Evolutionary conservation across 2,113 vertebrate genomes (phyloP).

Genomic region (Meleagris gallopavo): DNA sequence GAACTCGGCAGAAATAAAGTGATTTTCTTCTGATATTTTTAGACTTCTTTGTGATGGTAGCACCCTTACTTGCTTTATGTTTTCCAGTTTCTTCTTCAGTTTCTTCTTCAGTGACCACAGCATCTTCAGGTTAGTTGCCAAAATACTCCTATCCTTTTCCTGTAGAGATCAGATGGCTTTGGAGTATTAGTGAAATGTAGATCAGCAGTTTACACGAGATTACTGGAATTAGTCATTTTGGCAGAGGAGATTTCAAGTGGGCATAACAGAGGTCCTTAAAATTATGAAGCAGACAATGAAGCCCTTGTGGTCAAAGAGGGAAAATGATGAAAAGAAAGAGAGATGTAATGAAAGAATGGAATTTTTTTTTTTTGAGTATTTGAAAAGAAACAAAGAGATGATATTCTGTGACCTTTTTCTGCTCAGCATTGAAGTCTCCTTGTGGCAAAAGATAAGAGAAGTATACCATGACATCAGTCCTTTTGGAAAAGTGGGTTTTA

Average conservation of each 20-base stretch:
- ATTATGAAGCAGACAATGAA: not conserved
- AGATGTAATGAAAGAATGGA: not conserved
- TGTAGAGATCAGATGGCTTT: not conserved
- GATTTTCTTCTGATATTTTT: not conserved
- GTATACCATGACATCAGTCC: not conserved
- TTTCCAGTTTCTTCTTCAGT: not conserved
- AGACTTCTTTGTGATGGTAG: not conserved
- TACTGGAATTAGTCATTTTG: not conserved
- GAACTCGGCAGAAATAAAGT: conserved; percentile 28
- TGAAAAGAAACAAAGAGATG: not conserved
- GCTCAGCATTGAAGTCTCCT: not conserved
- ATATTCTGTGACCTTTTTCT: not conserved
- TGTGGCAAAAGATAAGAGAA: not conserved
- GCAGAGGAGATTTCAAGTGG: not conserved
- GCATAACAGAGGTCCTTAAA: not conserved
- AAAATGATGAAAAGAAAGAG: not conserved
- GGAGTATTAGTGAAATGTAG: conserved; percentile 14
- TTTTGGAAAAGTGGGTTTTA: not conserved
- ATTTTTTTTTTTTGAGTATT: not conserved
- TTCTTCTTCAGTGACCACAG: not conserved
- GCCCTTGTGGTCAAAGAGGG: not conserved
- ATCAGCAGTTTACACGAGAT: conserved; percentile 45
- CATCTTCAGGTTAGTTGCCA: not conserved
- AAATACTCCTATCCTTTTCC: not conserved
- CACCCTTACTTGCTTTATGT: not conserved